Evolutionary conservation across 1,140 invertebrate species (phyloP).

Genomic region (Caerostris darwini): DNA sequence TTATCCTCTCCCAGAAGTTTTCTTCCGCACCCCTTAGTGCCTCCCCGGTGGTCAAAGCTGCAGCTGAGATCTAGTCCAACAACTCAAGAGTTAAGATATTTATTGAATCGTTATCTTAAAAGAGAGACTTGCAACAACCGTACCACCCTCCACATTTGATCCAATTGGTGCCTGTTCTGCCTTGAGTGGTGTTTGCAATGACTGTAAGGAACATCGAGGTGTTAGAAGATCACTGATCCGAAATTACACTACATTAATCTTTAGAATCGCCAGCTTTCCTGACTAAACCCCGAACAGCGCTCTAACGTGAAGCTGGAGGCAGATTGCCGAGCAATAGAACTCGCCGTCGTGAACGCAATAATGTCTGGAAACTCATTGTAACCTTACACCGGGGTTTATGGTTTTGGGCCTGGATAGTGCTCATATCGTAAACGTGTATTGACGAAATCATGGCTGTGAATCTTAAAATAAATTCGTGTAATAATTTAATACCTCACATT

Average conservation of each 20-base stretch:
- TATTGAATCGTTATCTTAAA: conserved; percentile 68
- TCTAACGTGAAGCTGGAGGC: conserved; percentile 22
- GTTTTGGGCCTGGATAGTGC: neutral
- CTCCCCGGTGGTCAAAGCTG: conserved; percentile 12
- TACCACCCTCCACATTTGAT: conserved; percentile 47
- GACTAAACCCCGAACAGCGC: neutral
- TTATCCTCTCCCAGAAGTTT: neutral
- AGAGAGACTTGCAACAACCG: conserved; percentile 49
- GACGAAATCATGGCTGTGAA: neutral
- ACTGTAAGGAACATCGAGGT: conserved; percentile 51
- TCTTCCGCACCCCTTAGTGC: neutral
- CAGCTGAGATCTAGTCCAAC: conserved; percentile 25
- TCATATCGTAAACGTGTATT: conserved; percentile 29
- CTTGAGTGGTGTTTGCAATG: conserved; percentile 57
- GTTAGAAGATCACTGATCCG: conserved; percentile 41
- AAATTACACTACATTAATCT: conserved; percentile 70
- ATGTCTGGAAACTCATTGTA: conserved; percentile 50
- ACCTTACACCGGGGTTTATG: conserved; percentile 49
- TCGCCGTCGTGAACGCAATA: conserved; percentile 27
- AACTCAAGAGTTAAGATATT: conserved; percentile 41
- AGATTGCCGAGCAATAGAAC: conserved; percentile 37
- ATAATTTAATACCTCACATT: neutral
- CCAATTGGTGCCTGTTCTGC: conserved; percentile 29
- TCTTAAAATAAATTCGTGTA: neutral
- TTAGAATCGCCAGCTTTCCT: conserved; percentile 20